Evolutionary conservation across 2,888 invertebrate species (phyloP).

Genomic region (Protodeltote pygarga): DNA sequence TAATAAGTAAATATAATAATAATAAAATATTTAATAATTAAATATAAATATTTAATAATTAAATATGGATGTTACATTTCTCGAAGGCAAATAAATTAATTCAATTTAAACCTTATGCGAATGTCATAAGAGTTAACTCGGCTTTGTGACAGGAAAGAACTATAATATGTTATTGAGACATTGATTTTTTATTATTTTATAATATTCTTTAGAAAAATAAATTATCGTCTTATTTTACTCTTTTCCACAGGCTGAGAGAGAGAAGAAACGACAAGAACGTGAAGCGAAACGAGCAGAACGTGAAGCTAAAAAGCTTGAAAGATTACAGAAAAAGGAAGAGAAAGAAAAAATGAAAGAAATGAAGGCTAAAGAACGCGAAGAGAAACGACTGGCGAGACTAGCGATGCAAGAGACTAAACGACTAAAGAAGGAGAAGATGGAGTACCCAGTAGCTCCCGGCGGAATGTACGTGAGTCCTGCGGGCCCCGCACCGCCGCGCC

Average conservation of each 20-base stretch:
- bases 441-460: conserved; percentile 55
- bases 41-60: too few relatives aligned
- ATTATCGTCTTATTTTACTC: too few relatives aligned
- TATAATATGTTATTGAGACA: too few relatives aligned
- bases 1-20: too few relatives aligned
- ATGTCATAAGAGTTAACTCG: too few relatives aligned
- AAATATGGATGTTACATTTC: too few relatives aligned
- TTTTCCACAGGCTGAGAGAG: conserved; percentile 79
- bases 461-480: conserved; percentile 31
- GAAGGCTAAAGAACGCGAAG: conserved; percentile 82
- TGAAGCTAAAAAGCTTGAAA: conserved; percentile 78
- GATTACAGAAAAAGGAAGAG: conserved; percentile 82
- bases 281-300: conserved; percentile 80
- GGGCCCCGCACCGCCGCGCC: conserved; percentile 7
- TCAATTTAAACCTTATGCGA: too few relatives aligned
- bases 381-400: conserved; percentile 74
- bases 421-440: conserved; percentile 72
- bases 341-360: conserved; percentile 79
- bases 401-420: conserved; percentile 79
- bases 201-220: too few relatives aligned
- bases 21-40: too few relatives aligned
- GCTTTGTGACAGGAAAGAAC: too few relatives aligned
- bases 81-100: too few relatives aligned
- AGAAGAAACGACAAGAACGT: conserved; percentile 86
- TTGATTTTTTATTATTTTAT: too few relatives aligned